Conservation (phyloP, 2,797 vertebrate species). For the Lepilemur septentrionalis region DNA sequence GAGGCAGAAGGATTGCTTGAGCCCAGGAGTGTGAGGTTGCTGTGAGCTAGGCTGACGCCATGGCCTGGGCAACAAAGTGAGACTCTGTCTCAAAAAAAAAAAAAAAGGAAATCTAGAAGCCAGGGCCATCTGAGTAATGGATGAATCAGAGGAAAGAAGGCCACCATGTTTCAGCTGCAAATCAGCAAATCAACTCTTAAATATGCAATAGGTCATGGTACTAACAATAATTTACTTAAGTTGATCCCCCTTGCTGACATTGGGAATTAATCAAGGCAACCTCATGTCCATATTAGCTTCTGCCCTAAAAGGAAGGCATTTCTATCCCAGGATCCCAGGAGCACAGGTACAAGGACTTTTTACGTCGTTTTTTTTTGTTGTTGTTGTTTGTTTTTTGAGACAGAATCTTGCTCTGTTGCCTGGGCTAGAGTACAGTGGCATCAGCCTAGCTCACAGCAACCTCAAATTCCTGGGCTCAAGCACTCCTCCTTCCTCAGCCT, state of each 20-base stretch:
- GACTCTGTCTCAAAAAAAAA: no score
- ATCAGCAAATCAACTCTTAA: not conserved
- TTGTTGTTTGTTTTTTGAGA: no score
- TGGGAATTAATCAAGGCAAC: not conserved
- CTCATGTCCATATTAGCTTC: not conserved
- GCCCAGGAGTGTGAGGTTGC: no score
- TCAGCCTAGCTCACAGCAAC: no score
- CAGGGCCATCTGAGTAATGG: not conserved
- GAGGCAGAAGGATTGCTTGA: no score
- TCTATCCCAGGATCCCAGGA: not conserved
- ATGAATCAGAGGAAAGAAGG: not conserved
- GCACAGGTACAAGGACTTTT: not conserved
- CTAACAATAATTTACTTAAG: not conserved
- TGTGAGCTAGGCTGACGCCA: no score
- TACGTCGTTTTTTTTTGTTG: not conserved
- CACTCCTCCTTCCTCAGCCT: no score
- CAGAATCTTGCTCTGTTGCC: no score
- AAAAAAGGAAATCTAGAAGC: slow-evolving; percentile 20
- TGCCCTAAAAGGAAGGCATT: not conserved
- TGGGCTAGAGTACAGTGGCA: no score
- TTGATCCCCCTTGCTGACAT: not conserved
- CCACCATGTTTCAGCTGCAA: not conserved
- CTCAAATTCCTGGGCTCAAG: no score
- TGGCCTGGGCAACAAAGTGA: no score
- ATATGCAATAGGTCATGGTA: not conserved